phyloP scores from a whole-genome alignment of 2,113 vertebrate genomes.

The Phrynosoma blainvillii region DNA sequence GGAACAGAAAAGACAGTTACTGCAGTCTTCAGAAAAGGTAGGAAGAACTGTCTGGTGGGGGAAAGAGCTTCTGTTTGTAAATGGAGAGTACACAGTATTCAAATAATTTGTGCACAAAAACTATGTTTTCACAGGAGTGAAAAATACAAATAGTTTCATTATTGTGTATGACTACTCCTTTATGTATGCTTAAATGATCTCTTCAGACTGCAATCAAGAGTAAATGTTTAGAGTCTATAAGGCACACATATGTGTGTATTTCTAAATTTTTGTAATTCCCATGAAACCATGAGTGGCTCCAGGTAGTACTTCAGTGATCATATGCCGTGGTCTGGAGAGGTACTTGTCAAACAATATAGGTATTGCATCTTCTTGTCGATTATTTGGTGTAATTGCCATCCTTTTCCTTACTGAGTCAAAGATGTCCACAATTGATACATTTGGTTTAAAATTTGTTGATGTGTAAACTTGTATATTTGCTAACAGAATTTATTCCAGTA shows the following conservation, averaged over 20 bases:
- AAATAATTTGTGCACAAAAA: not conserved
- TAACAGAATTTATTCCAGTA: not conserved
- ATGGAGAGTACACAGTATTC: not conserved
- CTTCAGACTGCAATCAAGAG: not conserved
- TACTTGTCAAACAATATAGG: not conserved
- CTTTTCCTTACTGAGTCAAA: not conserved
- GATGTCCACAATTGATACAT: not conserved
- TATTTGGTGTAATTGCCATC: not conserved
- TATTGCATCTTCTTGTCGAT: not conserved
- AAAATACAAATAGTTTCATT: not conserved
- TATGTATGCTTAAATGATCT: not conserved
- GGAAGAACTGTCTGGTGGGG: not conserved
- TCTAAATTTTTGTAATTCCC: not conserved
- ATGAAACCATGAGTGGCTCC: not conserved
- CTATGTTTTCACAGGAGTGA: not conserved
- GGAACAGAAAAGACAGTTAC: conserved; percentile 82
- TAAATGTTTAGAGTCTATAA: not conserved
- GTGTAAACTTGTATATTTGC: not conserved
- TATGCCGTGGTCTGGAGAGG: too few species aligned
- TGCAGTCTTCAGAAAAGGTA: conserved; percentile 79
- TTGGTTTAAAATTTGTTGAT: not conserved
- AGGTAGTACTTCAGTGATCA: not conserved
- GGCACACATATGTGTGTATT: not conserved
- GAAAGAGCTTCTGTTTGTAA: not conserved
- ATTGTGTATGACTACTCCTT: not conserved